Conservation (phyloP, 2,797 vertebrate species). For the Pteronotus mesoamericanus region DNA sequence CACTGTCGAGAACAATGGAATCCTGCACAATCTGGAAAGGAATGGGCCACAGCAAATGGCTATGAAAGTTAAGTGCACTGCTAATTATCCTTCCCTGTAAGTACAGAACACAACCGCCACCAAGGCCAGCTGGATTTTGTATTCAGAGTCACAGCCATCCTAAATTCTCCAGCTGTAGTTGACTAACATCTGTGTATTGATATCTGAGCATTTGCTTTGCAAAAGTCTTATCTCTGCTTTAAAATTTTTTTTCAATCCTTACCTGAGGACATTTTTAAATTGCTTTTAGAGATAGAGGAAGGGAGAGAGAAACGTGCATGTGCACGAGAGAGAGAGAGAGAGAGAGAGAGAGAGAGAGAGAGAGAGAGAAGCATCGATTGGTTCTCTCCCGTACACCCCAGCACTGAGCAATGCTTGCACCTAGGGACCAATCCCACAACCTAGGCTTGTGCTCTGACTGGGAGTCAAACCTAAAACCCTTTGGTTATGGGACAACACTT, state of each 20-base stretch:
- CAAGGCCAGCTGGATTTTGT: background rate
- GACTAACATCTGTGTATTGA: slow-evolving; percentile 13
- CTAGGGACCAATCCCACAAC: background rate
- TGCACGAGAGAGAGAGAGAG: background rate
- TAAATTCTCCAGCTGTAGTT: background rate
- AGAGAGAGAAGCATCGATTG: background rate
- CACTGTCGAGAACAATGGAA: background rate
- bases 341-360: background rate
- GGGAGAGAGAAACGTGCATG: background rate
- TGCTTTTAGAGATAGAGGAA: background rate
- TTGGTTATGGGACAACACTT: background rate
- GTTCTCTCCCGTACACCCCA: background rate
- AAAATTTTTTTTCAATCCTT: background rate
- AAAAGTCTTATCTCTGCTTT: background rate
- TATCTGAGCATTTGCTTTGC: background rate
- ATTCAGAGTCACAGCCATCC: slow-evolving; percentile 21
- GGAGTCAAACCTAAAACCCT: background rate
- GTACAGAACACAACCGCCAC: background rate
- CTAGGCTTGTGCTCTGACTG: background rate
- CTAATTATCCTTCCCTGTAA: slow-evolving; percentile 10
- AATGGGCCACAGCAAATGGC: slow-evolving; percentile 35
- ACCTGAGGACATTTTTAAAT: background rate
- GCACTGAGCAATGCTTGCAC: background rate
- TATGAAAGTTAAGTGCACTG: background rate
- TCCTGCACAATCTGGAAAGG: background rate